Evolutionary conservation across 2,888 invertebrate genomes (phyloP), one percentile per base, ranked within the genome.

Genomic region (Steinernema scapterisci): DNA sequence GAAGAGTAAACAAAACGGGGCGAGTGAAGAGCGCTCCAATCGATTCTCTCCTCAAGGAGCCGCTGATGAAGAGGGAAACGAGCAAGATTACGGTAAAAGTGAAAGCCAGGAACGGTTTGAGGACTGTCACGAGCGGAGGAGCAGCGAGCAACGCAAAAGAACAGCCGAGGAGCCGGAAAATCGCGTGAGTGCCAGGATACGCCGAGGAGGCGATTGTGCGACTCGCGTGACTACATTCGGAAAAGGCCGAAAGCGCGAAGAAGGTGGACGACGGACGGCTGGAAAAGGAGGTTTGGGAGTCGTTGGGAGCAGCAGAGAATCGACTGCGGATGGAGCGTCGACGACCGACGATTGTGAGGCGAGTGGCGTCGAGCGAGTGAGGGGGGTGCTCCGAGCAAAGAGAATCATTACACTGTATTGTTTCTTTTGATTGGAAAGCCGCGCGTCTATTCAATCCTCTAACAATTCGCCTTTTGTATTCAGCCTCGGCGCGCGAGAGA

Each of bases 321-420:
- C 63, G 63, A 25, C 31, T 54, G 63, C 63, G 63, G 31, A 31
- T 21, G 25, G 31, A 25, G 63, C 63, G 31, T 16, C 31, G 31
- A 25, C 27, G 23, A 21, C 52, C 52, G 48, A 48, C 48, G 48
- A 48, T 19, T 19, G 48, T 54, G 63, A 63, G 63, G 63, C 63
- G 63, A 63, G 63, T 63, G 63, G 63, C 63, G 63, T 31, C 31
- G 63, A 31, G 16, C 63, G 63, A 63, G 63, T 63, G 63, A 38
- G 63, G 63, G 63, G 63, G 38, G 63, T 27, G 63, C 48, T 48
- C 48, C n/a, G 63, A 63, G 63, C 63, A 27, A 38, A 63, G 63
- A 63, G 63, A 82, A 80, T 82, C 80, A 82, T 82, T 82, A 82
- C 82, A 80, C 78, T 77, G 80, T 79, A 82, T 82, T 82, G 82